Base-by-base conservation (phyloP, 2,888 invertebrate species). In the Xanthorhoe spadicearia region DNA sequence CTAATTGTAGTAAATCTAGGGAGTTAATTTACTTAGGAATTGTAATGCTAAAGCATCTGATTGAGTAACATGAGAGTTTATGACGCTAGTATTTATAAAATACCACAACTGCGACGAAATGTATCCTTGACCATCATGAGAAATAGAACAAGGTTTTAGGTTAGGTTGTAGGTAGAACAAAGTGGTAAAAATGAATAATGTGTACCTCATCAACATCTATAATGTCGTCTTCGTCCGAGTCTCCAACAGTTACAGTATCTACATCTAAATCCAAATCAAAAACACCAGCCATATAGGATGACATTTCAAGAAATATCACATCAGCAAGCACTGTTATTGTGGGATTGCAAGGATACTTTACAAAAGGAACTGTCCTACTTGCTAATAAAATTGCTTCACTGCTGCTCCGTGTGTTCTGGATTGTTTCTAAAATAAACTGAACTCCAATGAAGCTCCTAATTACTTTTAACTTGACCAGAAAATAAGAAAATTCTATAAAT, bases 191-290 rank as follows among this genome's bases (percentile, higher is more conserved):
- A 17, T 43, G 35, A 70, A 52, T 69, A 57, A 76, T 74, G 86
- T 90, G 94, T 94, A 98, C 98, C 95, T 97, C 97, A 94, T 97
- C 97, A 75, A 96, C 94, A 84, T 97, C 97, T 86, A 98, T 96
- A 86, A 96, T 96, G 94, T 98, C 98, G 87, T 98, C 98, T 79
- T 97, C 96, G 82, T 97, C 97, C 85, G 96, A 96, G 87, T 96
- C 96, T 83, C 94, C 95, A 76, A 95, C 93, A 71, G 94, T 93
- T 77, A 94, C 94, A 70, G 94, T 93, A 86, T 94, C 94, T 80
- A 93, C 92, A 87, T 95, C 95, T 84, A 98, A 94, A 92, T 98
- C 98, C 90, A 98, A 96, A 94, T 98, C 98, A 92, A 98, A 98
- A 89, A 98, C 97, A 91, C 97, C 98, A 88, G 96, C 96, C 96